Base-by-base conservation (phyloP, 1,140 invertebrate species). In the Anastrepha ludens region DNA sequence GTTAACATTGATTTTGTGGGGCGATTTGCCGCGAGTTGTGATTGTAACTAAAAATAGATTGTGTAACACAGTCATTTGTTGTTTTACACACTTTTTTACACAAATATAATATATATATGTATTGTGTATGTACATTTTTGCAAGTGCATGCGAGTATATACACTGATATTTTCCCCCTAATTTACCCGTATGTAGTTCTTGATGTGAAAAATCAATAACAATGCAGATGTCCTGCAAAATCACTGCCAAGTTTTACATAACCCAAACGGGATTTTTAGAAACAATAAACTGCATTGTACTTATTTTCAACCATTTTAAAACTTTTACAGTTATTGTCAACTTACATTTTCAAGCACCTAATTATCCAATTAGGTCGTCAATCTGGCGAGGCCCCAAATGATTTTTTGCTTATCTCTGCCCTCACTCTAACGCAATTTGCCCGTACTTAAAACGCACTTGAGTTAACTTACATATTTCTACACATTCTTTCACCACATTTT, bases 151-250 rank as follows among this genome's bases (percentile, higher is more conserved):
- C 47, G n/a, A 44, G 39, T 41, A 44, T 74, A 47, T 47, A 3
- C 41, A 74, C 47, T 29, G 74, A 81, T 17, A 81, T 81, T 81
- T 81, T 81, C 11, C 6, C 0, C 44, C n/a, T 47, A 55, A 81
- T 81, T 81, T 81, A 47, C 50, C 20, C 17, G 50, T 47, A 58
- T 58, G 29, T 20, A 64, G 20, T 74, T 81, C 29, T 81, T 29
- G 47, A 44, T 47, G 39, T 47, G 74, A 81, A 81, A 81, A 81
- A 81, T 81, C 74, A 81, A 81, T 81, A 81, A 58, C 2, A 5
- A 5, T 29, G 29, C 29, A 29, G 17, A 58, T 81, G 4, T 7
- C 17, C 41, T 2, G 3, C 47, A 47, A 78, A 78, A 50, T 78
- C 47, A 1, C 41, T 4, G 5, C 3, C 41, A 74, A 2, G 7